Evolutionary conservation across 37 sponge, comb jelly and placozoan species (phyloP).

Genomic region (Tethya wilhelma): DNA sequence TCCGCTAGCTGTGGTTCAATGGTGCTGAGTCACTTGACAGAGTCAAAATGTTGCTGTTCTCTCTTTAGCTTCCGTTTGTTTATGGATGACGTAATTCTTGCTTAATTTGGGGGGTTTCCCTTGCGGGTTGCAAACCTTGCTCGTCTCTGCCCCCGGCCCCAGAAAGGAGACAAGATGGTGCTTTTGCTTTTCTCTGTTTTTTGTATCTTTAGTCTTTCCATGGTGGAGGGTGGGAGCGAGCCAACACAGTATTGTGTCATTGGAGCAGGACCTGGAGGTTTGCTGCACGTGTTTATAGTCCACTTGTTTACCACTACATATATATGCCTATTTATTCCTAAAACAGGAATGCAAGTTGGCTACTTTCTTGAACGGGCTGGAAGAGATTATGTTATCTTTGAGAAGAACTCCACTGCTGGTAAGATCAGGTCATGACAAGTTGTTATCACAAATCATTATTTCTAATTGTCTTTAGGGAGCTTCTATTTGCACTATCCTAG

Average conservation of each 20-base stretch:
- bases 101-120: too few relatives aligned
- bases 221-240: neutral
- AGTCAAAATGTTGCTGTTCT: too few relatives aligned
- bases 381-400: constrained; percentile 89
- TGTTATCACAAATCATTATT: neutral
- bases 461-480: constrained; percentile 56
- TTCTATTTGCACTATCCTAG: constrained; percentile 88
- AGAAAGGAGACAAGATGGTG: too few relatives aligned
- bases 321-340: neutral
- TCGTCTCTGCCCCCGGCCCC: too few relatives aligned
- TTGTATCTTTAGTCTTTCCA: too few relatives aligned
- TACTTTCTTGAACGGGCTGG: constrained; percentile 83
- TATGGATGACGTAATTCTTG: too few relatives aligned
- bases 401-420: constrained; percentile 82
- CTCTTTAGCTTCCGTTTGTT: too few relatives aligned
- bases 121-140: too few relatives aligned
- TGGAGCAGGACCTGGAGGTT: constrained; percentile 96
- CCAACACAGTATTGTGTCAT: constrained; percentile 67
- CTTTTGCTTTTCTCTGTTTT: too few relatives aligned
- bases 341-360: constrained; percentile 86
- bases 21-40: too few relatives aligned
- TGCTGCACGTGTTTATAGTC: neutral
- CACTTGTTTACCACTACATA: neutral
- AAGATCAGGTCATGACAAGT: neutral
- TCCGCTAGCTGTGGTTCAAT: too few relatives aligned